Evolutionary conservation across 2,888 invertebrate species (phyloP).

Genomic region (Hypercompe scribonia): DNA sequence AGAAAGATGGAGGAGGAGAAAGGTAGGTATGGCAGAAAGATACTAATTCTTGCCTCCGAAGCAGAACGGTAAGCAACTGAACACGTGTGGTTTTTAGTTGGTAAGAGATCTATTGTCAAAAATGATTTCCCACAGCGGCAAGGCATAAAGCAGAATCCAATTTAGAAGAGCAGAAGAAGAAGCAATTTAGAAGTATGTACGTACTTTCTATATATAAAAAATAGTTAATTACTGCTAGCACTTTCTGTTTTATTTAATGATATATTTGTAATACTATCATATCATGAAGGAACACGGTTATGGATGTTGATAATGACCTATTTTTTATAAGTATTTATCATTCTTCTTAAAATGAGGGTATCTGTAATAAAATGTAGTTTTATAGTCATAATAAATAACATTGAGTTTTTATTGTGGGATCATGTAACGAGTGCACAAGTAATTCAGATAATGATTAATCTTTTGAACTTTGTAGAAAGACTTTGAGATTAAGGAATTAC

Average conservation of each 20-base stretch:
- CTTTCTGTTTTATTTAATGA: neutral
- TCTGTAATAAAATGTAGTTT: neutral
- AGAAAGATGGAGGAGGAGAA: too few species aligned
- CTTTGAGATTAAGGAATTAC: neutral
- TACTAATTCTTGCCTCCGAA: too few species aligned
- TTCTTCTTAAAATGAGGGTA: slow-evolving; percentile 1
- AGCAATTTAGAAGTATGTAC: too few species aligned
- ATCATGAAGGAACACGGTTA: neutral
- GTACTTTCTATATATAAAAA: too few species aligned
- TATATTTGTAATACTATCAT: neutral
- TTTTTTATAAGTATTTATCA: neutral
- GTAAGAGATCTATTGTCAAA: too few species aligned
- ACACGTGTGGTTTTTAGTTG: too few species aligned
- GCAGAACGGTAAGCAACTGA: too few species aligned
- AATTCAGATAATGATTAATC: neutral
- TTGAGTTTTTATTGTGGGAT: neutral
- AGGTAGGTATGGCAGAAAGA: too few species aligned
- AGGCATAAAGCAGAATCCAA: too few species aligned
- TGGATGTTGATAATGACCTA: slow-evolving; percentile 2
- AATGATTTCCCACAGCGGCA: too few species aligned
- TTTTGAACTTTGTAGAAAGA: neutral
- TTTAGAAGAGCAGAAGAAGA: too few species aligned
- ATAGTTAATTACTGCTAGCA: too few species aligned
- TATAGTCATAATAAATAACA: neutral
- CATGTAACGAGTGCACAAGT: neutral